Conservation (phyloP, 2,888 invertebrate species). For the Penaeus monodon region DNA sequence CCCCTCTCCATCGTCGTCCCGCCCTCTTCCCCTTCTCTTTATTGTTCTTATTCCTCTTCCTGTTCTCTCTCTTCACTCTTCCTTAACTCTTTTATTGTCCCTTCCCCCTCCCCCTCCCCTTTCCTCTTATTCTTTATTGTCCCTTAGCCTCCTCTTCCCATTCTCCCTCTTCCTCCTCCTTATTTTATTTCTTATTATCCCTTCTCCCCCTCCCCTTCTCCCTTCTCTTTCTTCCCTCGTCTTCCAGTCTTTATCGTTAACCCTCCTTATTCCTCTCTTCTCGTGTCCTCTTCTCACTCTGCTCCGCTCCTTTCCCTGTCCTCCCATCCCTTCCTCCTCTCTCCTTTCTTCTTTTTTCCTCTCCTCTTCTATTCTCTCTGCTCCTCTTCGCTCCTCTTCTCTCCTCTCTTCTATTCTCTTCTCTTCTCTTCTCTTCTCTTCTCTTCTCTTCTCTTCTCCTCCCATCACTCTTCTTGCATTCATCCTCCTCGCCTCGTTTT, state of each 20-base stretch:
- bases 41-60: neutral
- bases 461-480: no score
- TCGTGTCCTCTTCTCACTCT: no score
- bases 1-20: neutral
- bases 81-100: no score
- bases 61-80: neutral
- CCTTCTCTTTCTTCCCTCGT: neutral
- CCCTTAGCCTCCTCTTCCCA: neutral
- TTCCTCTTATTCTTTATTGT: neutral
- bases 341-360: neutral
- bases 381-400: neutral
- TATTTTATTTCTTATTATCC: neutral
- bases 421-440: no score
- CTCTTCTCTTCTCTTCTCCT: no score
- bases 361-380: no score
- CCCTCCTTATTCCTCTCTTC: no score
- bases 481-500: no score
- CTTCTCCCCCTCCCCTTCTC: neutral
- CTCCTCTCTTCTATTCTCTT: neutral
- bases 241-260: no score
- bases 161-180: neutral
- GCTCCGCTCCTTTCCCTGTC: no score
- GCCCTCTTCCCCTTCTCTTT: neutral
- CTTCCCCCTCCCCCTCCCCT: no score
- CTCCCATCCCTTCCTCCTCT: no score